Evolutionary conservation across 2,888 invertebrate species (phyloP).

Genomic region (Pycnomerus fuliginosus): DNA sequence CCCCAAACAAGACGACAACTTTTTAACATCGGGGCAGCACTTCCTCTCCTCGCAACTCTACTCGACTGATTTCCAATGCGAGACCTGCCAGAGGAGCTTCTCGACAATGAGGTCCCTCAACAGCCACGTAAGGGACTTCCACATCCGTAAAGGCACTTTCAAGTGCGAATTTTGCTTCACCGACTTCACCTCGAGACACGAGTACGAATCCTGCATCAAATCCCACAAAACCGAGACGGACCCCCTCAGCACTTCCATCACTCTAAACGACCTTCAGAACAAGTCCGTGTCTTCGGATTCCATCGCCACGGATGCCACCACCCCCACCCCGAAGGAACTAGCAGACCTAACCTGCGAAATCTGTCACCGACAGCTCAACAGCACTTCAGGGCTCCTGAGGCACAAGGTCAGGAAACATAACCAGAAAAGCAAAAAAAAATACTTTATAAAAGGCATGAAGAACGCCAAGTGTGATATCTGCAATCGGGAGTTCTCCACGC

Average conservation of each 20-base stretch:
- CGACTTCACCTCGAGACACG: conserved; percentile 39
- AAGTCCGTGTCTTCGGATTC: neutral
- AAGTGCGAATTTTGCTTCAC: conserved; percentile 44
- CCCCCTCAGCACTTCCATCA: conserved; percentile 39
- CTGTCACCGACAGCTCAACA: conserved; percentile 42
- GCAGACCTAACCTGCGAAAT: conserved; percentile 39
- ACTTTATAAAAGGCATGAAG: conserved; percentile 50
- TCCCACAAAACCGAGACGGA: conserved; percentile 34
- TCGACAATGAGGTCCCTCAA: conserved; percentile 39
- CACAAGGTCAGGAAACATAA: conserved; percentile 48
- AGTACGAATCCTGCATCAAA: conserved; percentile 40
- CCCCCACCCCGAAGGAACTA: neutral
- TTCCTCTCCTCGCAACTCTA: conserved; percentile 38
- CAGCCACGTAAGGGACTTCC: conserved; percentile 44
- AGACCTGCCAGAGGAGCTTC: conserved; percentile 43
- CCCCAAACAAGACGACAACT: conserved; percentile 28
- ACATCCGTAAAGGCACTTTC: conserved; percentile 45
- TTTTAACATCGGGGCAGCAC: conserved; percentile 44
- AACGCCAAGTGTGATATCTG: conserved; percentile 50
- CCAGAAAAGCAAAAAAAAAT: conserved; percentile 44
- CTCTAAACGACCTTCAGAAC: conserved; percentile 40
- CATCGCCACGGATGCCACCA: no score
- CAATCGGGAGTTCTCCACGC: conserved; percentile 48
- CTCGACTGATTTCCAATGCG: conserved; percentile 36
- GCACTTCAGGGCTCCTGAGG: conserved; percentile 43